phyloP scores from a whole-genome alignment of 2,113 vertebrate species.

The Xiphophorus couchianus region DNA sequence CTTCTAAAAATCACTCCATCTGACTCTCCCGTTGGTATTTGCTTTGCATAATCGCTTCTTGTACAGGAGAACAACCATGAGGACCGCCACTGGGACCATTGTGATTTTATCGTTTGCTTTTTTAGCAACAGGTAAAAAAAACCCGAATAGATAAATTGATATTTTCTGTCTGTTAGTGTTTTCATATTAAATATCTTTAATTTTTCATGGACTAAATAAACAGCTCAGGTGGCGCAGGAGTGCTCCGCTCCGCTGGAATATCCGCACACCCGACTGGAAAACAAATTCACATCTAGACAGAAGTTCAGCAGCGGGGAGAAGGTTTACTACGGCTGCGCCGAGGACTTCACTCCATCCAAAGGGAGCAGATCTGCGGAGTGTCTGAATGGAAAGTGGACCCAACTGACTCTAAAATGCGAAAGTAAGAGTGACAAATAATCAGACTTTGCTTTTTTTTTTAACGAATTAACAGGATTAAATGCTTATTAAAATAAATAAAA shows the following conservation, averaged over 20 bases:
- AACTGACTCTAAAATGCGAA: slow-evolving; percentile 55
- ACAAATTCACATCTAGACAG: neutral
- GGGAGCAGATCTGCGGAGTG: slow-evolving; percentile 40
- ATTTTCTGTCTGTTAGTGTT: neutral
- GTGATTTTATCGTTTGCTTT: slow-evolving; percentile 19
- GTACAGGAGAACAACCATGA: slow-evolving; percentile 28
- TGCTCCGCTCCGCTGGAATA: slow-evolving; percentile 35
- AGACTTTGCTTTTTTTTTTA: no score
- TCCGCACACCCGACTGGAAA: neutral
- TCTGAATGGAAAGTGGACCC: slow-evolving; percentile 45
- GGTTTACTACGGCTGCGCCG: slow-evolving; percentile 51
- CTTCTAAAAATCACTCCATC: slow-evolving; percentile 43
- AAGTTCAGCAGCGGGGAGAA: slow-evolving; percentile 16
- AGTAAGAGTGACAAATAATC: slow-evolving; percentile 45
- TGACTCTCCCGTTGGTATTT: neutral
- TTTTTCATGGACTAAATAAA: neutral
- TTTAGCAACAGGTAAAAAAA: slow-evolving; percentile 53
- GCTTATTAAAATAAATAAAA: neutral
- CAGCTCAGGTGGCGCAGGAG: slow-evolving; percentile 7
- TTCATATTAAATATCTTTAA: neutral
- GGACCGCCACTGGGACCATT: neutral
- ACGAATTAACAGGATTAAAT: neutral
- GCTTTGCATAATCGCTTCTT: neutral
- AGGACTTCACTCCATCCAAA: neutral
- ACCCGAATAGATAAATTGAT: neutral